Evolutionary conservation across 2,797 vertebrate genomes (phyloP), one percentile per base, ranked within the genome.

Genomic region (Clarias fuscus): DNA sequence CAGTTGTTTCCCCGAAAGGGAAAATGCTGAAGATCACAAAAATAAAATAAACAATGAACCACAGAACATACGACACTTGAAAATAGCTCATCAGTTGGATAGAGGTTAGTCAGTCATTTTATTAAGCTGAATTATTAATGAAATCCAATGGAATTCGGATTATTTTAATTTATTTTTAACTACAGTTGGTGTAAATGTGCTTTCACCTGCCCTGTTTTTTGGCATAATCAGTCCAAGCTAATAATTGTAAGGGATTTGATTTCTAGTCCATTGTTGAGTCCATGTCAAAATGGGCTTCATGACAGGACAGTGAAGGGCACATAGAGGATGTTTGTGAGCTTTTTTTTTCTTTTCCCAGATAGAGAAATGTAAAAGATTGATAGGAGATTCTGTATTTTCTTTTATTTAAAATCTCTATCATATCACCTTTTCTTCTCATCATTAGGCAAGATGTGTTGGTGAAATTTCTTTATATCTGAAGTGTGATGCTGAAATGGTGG

Each of bases 381-480:
- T 22, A 3, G n/a, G 22, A 48, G 24, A 17, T 10, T 67, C 1
- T 65, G 22, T n/a, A 70, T 77, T 86, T 83, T 53, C 24, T 58
- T 33, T 0, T 30, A 58, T 58, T 17, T 2, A 30, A 56, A 59
- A 53, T 81, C 59, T 37, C 43, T 65, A 22, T 37, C 24, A 11
- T 18, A 67, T 61, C 10, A 7, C 62, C 68, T 43, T 72, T 8
- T 8, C 68, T 64, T 1, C 33, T 62, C 18, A 43, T 53, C 71
- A 40, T 67, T 78, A 71, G 33, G 22, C 64, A 22, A 72, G 48
- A 17, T 22, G 67, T 65, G 67, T 65, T 86, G 27, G 68, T 84
- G 56, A 77, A 84, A 80, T 84, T 24, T 20, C 67, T 77, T 56
- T 84, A 22, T 68, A 71, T 61, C 64, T 77, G 80, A 76, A 30